A percentile compares a stretch with the other conserved stretches of the same genome.
phyloP scores from a whole-genome alignment of 2,888 invertebrate species.

The Eupithecia tripunctaria region DNA sequence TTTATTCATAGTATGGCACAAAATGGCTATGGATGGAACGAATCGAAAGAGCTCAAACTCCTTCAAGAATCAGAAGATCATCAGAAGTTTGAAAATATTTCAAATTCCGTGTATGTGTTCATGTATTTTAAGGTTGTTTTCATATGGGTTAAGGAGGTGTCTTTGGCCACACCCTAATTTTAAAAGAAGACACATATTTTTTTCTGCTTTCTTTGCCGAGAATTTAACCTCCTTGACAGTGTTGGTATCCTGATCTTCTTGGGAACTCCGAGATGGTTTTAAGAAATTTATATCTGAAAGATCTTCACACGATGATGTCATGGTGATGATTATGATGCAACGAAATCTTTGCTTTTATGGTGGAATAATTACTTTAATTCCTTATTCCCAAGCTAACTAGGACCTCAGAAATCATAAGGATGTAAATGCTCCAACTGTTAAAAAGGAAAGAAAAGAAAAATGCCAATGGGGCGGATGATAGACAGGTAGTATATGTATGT shows the following conservation, averaged over 20 bases:
- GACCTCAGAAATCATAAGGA: background rate
- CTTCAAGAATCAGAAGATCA: no score
- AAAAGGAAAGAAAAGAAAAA: background rate
- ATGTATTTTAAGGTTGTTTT: background rate
- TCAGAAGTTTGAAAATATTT: background rate
- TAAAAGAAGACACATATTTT: background rate
- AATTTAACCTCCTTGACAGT: background rate
- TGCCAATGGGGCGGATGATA: background rate
- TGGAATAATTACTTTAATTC: background rate
- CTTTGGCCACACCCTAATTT: background rate
- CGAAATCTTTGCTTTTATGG: background rate
- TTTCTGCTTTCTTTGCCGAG: background rate
- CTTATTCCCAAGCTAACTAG: background rate
- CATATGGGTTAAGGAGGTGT: background rate
- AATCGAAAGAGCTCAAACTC: no score
- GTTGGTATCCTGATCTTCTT: constrained; percentile 14
- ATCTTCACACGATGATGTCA: background rate
- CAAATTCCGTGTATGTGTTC: background rate
- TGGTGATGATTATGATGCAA: background rate
- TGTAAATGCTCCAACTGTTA: background rate
- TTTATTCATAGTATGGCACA: background rate
- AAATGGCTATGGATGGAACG: background rate
- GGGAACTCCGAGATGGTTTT: constrained; percentile 4
- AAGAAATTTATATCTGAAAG: background rate
- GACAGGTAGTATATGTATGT: no score